Evolutionary conservation across 2,113 vertebrate genomes (phyloP).

Genomic region (Callaeas wilsoni): DNA sequence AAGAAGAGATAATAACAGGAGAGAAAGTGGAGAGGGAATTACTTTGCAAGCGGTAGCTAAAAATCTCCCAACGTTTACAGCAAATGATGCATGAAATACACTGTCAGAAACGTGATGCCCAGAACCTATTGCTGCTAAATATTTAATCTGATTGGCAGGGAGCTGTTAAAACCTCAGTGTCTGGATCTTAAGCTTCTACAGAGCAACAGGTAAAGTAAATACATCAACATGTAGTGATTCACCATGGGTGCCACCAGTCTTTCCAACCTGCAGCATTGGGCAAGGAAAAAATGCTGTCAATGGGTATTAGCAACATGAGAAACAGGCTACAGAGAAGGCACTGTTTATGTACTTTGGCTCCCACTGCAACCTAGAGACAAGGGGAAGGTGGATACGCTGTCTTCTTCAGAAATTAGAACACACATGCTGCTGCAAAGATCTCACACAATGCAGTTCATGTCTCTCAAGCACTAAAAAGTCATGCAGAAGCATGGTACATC

Average conservation of each 20-base stretch:
- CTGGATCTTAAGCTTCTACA: neutral
- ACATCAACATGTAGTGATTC: conserved; percentile 8
- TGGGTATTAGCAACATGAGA: neutral
- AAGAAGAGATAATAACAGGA: neutral
- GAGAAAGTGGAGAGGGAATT: neutral
- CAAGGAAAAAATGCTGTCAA: neutral
- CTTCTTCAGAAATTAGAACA: neutral
- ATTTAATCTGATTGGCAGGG: conserved; percentile 52
- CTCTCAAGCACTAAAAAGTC: neutral
- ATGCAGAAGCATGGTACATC: neutral
- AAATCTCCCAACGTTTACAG: conserved; percentile 3
- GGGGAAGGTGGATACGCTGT: neutral
- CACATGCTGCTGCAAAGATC: neutral
- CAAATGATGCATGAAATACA: conserved; percentile 54
- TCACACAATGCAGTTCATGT: neutral
- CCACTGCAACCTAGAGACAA: neutral
- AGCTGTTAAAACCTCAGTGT: neutral
- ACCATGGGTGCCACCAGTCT: neutral
- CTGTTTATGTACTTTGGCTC: neutral
- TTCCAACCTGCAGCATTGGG: neutral
- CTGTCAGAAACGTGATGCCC: conserved; percentile 33
- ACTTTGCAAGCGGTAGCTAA: neutral
- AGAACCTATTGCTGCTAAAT: conserved; percentile 49
- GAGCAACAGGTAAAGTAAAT: conserved; percentile 42
- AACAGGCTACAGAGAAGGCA: neutral